Evolutionary conservation across 1,140 invertebrate genomes (phyloP).

Genomic region (Xylocopa sonorina): DNA sequence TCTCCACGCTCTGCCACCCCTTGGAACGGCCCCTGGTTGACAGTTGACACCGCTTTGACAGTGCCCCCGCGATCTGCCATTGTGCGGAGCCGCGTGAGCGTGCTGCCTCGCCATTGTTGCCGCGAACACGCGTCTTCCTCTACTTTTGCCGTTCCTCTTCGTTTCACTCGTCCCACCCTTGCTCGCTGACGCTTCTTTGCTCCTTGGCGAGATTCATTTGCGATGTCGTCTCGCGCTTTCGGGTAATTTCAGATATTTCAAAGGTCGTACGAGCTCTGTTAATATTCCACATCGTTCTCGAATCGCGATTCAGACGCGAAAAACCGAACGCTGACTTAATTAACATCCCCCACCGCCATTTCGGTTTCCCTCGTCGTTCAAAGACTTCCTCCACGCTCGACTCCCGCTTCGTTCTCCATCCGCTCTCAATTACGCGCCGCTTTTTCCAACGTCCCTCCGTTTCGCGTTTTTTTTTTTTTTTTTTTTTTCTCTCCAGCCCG

Average conservation of each 20-base stretch:
- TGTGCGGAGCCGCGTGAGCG: constrained; percentile 51
- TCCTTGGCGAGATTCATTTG: not conserved
- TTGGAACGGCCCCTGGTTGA: constrained; percentile 33
- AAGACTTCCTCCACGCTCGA: not conserved
- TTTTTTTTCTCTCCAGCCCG: not conserved
- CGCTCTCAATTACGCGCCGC: constrained; percentile 27
- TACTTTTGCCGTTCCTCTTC: constrained; percentile 4
- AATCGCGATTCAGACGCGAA: too few relatives aligned
- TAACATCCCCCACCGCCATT: not conserved
- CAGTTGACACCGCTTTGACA: constrained; percentile 57
- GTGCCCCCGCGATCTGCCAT: constrained; percentile 23
- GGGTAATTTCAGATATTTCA: too few relatives aligned
- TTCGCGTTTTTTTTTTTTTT: not conserved
- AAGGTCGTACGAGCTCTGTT: too few relatives aligned
- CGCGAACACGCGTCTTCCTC: constrained; percentile 12
- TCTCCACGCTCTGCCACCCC: constrained; percentile 51
- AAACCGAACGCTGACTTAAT: not conserved
- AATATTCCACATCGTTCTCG: too few relatives aligned
- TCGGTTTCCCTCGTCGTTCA: not conserved
- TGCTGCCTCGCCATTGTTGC: constrained; percentile 45
- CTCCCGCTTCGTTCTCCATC: not conserved
- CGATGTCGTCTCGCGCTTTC: too few relatives aligned
- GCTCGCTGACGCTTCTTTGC: not conserved
- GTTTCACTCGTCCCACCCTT: constrained; percentile 9
- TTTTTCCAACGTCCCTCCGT: not conserved